A percentile compares a stretch with the other conserved stretches of the same genome.
Evolutionary conservation across 2,797 vertebrate genomes (phyloP).

Genomic region (Okamejei kenojei): DNA sequence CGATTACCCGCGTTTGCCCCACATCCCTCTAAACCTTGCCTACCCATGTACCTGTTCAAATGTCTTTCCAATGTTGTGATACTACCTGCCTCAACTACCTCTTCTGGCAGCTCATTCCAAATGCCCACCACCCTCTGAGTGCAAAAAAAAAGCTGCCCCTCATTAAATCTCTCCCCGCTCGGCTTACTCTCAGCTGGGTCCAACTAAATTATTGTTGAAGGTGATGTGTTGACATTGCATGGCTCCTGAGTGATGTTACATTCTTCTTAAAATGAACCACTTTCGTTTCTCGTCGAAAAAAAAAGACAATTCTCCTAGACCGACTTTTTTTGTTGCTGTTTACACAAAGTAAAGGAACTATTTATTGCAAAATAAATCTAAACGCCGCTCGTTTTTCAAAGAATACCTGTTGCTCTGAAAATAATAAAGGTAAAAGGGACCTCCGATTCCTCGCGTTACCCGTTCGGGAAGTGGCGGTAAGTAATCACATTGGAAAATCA

Average conservation of each 20-base stretch:
- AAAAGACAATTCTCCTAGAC: not conserved
- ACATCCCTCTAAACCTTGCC: not conserved
- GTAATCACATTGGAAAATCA: conserved; percentile 27
- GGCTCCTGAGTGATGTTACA: too few relatives aligned
- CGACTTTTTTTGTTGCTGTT: not conserved
- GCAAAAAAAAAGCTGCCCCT: too few relatives aligned
- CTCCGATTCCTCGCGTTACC: conserved; percentile 49
- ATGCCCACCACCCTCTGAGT: too few relatives aligned
- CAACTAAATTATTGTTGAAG: not conserved
- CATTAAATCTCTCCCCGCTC: too few relatives aligned
- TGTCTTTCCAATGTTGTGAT: too few relatives aligned
- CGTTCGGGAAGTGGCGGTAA: conserved; percentile 32
- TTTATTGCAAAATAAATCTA: not conserved
- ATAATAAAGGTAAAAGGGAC: not conserved
- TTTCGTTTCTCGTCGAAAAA: not conserved
- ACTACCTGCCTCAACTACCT: too few relatives aligned
- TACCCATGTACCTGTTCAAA: too few relatives aligned
- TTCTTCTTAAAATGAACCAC: not conserved
- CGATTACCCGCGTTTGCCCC: too few relatives aligned
- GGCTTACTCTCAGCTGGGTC: too few relatives aligned
- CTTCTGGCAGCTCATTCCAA: too few relatives aligned
- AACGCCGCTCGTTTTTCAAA: too few relatives aligned
- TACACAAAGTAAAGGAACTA: not conserved
- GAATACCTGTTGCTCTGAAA: conserved; percentile 36
- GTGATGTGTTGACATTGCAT: too few relatives aligned